phyloP scores from a whole-genome alignment of 1,140 invertebrate genomes.

The Sycobia sp. region DNA sequence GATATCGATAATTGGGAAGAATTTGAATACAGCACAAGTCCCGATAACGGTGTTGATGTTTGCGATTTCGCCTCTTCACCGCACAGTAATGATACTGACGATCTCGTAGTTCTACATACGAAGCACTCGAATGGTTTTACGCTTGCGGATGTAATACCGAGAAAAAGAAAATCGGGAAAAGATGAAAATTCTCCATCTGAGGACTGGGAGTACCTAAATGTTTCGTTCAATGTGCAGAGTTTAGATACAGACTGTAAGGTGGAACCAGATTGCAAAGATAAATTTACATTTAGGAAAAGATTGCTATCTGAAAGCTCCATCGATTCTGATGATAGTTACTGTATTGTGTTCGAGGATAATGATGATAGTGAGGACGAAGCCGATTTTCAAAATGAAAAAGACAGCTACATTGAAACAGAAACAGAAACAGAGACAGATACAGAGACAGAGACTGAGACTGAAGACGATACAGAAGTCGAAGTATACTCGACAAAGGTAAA shows the following conservation, averaged over 20 bases:
- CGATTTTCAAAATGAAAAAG: conserved; percentile 32
- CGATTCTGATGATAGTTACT: conserved; percentile 57
- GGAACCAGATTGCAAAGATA: background rate
- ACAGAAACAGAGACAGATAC: conserved; percentile 7
- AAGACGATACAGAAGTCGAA: background rate
- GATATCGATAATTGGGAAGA: conserved; percentile 44
- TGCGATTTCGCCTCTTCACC: background rate
- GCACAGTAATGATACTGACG: background rate
- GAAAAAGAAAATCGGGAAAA: conserved; percentile 23
- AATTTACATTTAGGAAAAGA: conserved; percentile 33
- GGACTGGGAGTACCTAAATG: background rate
- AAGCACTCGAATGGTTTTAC: conserved; percentile 9
- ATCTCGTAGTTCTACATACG: background rate
- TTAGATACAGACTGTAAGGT: background rate
- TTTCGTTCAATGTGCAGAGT: background rate
- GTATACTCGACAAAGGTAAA: background rate
- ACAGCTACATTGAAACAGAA: background rate
- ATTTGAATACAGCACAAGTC: conserved; percentile 18
- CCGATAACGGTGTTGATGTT: background rate
- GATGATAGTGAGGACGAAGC: conserved; percentile 35
- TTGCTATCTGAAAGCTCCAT: conserved; percentile 51
- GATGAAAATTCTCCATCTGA: conserved; percentile 6
- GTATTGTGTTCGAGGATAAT: conserved; percentile 50
- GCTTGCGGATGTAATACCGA: conserved; percentile 24
- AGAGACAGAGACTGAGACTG: conserved; percentile 1